phyloP scores from a whole-genome alignment of 2,797 vertebrate genomes.

The Amphiprion clarkii region DNA sequence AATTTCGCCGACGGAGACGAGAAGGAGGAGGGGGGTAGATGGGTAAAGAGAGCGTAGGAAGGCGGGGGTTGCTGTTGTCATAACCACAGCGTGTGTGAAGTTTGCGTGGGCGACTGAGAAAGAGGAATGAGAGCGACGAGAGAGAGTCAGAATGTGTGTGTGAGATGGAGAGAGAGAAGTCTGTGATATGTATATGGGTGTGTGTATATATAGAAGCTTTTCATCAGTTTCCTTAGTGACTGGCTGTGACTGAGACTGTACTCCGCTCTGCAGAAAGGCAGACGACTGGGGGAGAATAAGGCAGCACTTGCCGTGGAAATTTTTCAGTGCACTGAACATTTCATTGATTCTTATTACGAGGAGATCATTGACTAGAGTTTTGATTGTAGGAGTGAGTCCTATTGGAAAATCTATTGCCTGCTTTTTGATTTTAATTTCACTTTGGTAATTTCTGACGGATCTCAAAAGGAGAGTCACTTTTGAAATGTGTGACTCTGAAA shows the following conservation, averaged over 20 bases:
- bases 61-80: conserved; percentile 55
- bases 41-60: conserved; percentile 52
- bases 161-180: conserved; percentile 32
- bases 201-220: conserved; percentile 75
- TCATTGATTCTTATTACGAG: conserved; percentile 21
- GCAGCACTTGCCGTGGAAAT: not conserved
- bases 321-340: conserved; percentile 8
- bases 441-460: not conserved
- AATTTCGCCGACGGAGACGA: conserved; percentile 50
- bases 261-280: conserved; percentile 41
- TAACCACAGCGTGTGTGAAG: conserved; percentile 62
- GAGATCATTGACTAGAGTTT: conserved; percentile 10
- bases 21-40: conserved; percentile 1
- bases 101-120: conserved; percentile 61
- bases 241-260: conserved; percentile 58
- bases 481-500: not conserved
- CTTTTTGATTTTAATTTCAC: conserved; percentile 1
- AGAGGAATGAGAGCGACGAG: conserved; percentile 31
- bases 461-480: not conserved
- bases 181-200: conserved; percentile 62
- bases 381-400: not conserved
- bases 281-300: conserved; percentile 10
- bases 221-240: conserved; percentile 81
- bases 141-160: conserved; percentile 20
- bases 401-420: not conserved